These are phyloP conservation scores for Cheiracanthium punctorium DNA, from an alignment of 2,888 invertebrate species.

Conservation along the genomic window DNA sequence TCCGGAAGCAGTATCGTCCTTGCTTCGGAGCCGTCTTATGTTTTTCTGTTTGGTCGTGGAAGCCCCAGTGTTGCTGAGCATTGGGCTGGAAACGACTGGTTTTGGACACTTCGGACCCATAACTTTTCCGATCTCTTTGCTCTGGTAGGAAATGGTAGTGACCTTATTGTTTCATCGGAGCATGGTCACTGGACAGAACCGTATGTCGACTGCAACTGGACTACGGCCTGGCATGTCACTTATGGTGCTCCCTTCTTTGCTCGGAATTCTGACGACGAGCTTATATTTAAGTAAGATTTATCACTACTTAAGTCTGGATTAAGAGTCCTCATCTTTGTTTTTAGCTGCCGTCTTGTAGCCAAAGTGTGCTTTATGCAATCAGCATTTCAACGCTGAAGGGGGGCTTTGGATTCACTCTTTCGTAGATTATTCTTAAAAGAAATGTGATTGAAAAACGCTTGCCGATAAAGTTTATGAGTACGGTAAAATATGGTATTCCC, in stretches of 20 bases:
- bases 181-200: constrained; percentile 65
- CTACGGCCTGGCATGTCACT: constrained; percentile 63
- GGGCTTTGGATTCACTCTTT: too few relatives aligned
- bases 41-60: constrained; percentile 27
- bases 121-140: constrained; percentile 54
- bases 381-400: too few relatives aligned
- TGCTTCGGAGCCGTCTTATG: constrained; percentile 28
- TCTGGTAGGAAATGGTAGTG: constrained; percentile 38
- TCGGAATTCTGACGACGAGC: constrained; percentile 28
- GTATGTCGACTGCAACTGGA: constrained; percentile 64
- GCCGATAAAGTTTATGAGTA: too few relatives aligned
- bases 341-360: too few relatives aligned
- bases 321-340: too few relatives aligned
- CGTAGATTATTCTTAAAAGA: too few relatives aligned
- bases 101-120: constrained; percentile 34
- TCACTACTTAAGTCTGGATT: too few relatives aligned
- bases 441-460: too few relatives aligned
- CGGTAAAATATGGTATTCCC: too few relatives aligned
- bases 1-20: constrained; percentile 65
- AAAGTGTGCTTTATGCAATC: too few relatives aligned
- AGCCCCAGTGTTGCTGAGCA: constrained; percentile 24
- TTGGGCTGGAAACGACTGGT: constrained; percentile 60
- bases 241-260: constrained; percentile 64
- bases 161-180: constrained; percentile 26
- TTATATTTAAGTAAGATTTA: constrained; percentile 54